Evolutionary conservation across 2,797 vertebrate species (phyloP), one percentile per base, ranked within the genome.

Genomic region (Sphaeramia orbicularis): DNA sequence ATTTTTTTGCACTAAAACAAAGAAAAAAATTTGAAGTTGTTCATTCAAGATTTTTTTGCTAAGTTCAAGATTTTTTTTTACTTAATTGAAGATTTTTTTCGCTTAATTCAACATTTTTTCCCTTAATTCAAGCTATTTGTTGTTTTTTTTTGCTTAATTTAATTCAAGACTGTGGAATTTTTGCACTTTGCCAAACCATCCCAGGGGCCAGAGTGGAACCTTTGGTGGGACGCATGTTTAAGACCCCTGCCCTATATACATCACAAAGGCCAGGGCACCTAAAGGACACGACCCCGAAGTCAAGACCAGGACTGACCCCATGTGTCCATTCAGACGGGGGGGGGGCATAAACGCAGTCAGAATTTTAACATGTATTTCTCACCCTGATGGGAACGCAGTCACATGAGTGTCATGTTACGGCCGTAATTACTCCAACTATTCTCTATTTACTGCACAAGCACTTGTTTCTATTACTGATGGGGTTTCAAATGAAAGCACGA

Each of bases 251-350:
- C 57, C 65, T 12, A 40, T 14, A 45, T 42, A 41, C 77, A 70
- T 64, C 43, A 54, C 59, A 56, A 65, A 81, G 66, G 76, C 15
- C 19, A 37, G 27, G 21, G 60, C 54, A 48, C 55, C 35, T 73
- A 77, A 49, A 77, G 86, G 80, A 85, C 47, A 1, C 10, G 7
- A 73, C 79, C 78, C 47, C 7, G 0, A 58, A 69, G 70, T 76
- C 74, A 19, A 13, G 3, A 6, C 65, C 42, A 10, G 52, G 30
- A 36, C 53, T 37, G 71, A 81, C 67, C 71, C 80, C 19, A 1
- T 78, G 74, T 35, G 32, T 84, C 71, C 84, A 84, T 71, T 80
- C 65, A 85, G 73, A 86, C 79, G 71, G 65, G 35, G 48, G 71
- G 10, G 1, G 48, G 68, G n/a, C n/a, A 66, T 64, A 51, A 74